Base-by-base conservation (phyloP, 2,888 invertebrate genomes). In the Crossocerus cetratus region DNA sequence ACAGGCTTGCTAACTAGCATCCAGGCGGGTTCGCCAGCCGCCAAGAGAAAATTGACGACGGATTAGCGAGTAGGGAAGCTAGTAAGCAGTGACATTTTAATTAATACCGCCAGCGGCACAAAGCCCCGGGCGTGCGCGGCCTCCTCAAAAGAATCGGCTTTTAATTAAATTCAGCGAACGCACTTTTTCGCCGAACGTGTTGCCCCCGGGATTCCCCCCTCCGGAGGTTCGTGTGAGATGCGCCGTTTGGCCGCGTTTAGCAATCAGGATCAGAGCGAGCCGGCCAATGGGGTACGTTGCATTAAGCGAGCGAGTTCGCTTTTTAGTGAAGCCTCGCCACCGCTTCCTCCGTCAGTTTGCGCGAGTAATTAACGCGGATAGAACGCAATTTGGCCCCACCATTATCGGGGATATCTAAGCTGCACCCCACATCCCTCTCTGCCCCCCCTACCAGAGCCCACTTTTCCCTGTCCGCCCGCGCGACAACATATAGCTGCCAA, bases 381-480 rank as follows among this genome's bases (percentile, higher is more conserved):
- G 16, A 49, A 49, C 14, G 49, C 16, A 49, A 49, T 49, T 49
- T 49, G n/a, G 49, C n/a, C 49, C 14, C 14, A 49, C n/a, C 49
- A 49, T 49, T 49, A 49, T 49, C 49, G 49, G 16, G 49, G 16
- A 49, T n/a, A n/a, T 49, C 49, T 49, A 49, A 49, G 14, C 49
- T 49, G 16, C 16, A 49, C n/a, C 16, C 16, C 49, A 49, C 32
- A 5, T 5, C 32, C 32, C 32, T 32, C 23, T 45, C 16, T 49
- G 49, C 4, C 1, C 14, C 1, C 5, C 49, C 16, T 4, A 3
- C 49, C 49, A 5, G 4, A 49, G 1, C 49, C 14, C 49, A 16
- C 32, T 32, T 32, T 32, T 32, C 32, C 16, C 14, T 49, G 49
- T 16, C n/a, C 16, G 49, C 49, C 16, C 5, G 13, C 49, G n/a